Base-by-base conservation (phyloP, 2,888 invertebrate species). In the Digitonthophagus gazella region DNA sequence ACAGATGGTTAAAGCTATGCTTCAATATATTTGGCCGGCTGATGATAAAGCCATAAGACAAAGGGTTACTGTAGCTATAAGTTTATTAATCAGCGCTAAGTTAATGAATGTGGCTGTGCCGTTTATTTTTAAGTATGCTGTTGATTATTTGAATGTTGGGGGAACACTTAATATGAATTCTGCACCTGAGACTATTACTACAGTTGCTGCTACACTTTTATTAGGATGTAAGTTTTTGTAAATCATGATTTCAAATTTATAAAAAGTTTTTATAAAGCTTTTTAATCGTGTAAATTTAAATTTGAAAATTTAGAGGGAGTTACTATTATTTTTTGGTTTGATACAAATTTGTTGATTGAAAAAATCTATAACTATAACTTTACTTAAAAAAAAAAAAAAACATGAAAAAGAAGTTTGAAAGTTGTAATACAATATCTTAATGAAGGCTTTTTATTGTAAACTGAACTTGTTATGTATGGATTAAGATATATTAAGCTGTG, bases 1-100 rank as follows among this genome's bases (percentile, higher is more conserved):
- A 76, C 90, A 95, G 78, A 97, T 98, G 92, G 79, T 97, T 20
- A 88, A 87, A 74, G 92, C 92, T 65, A 97, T 98, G 96, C 82
- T 95, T 81, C 88, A 88, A 65, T 96, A 97, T 84, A 92, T 98
- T 69, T 98, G 98, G 98, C 98, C 98, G 19, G 92, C 94, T 86
- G 93, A 95, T 80, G 92, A 96, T 79, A 83, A 86, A 70, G 86
- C 87, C 74, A 90, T 95, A 71, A 86, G 89, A 75, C 86, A 87
- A 72, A 87, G 97, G 72, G 98, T 99, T 15, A 87, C 92, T 78
- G 78, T 95, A 58, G 96, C 99, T 3, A 81, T 96, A 64, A 89
- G 91, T 0, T 85, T 96, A 63, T 84, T 96, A 66, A 87, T 92
- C 66, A 90, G 91, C 56, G 93, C 95, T 22, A 96, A 98, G 86